Conservation (phyloP, 2,888 invertebrate species). For the Geotrupes spiniger region DNA sequence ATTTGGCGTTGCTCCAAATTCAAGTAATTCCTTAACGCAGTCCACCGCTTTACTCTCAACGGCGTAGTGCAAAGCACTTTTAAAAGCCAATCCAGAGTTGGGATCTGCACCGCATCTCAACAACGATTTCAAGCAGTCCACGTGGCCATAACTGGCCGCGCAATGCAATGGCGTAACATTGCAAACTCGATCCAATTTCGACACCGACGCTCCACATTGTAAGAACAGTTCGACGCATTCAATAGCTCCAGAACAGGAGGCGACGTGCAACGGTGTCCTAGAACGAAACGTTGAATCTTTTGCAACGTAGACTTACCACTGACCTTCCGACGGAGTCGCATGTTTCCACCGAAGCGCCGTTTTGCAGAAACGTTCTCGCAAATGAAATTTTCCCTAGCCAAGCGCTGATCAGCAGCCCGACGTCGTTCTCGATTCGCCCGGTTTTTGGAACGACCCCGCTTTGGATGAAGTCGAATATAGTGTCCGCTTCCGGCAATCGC, state of each 20-base stretch:
- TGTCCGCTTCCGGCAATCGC: no score
- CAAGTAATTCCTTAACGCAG: slow-evolving; percentile 70
- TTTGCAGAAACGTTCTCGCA: no score
- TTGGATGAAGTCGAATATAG: no score
- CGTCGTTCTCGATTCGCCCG: no score
- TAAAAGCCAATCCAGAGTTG: slow-evolving; percentile 52
- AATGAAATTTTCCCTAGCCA: no score
- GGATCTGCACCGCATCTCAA: slow-evolving; percentile 65
- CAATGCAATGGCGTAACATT: slow-evolving; percentile 79
- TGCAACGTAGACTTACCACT: no score
- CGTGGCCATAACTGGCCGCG: slow-evolving; percentile 80
- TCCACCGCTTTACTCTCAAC: slow-evolving; percentile 74
- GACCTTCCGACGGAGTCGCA: no score
- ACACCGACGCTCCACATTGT: slow-evolving; percentile 61
- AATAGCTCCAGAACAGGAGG: slow-evolving; percentile 71
- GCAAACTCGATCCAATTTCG: slow-evolving; percentile 68
- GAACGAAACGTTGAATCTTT: not conserved
- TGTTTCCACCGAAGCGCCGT: no score
- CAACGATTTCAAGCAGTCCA: slow-evolving; percentile 65
- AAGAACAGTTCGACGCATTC: slow-evolving; percentile 70
- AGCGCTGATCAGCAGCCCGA: no score
- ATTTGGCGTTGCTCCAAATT: slow-evolving; percentile 77
- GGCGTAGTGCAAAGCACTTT: slow-evolving; percentile 81
- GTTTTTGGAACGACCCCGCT: no score
- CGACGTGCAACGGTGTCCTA: slow-evolving; percentile 72